Conservation (phyloP, 2,113 vertebrate species). For the Raja brachyura region DNA sequence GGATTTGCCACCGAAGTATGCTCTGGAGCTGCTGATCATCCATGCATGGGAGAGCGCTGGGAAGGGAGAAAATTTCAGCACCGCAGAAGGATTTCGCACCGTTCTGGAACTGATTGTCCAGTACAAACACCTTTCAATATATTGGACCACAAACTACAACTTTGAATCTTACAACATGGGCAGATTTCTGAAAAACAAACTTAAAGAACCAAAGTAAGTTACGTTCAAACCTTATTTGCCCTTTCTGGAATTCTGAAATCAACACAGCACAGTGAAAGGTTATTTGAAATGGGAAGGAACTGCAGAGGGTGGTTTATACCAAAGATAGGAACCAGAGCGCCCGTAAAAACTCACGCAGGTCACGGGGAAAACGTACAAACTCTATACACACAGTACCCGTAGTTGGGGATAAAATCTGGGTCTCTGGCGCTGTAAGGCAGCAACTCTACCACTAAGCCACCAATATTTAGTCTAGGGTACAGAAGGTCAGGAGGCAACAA, state of each 20-base stretch:
- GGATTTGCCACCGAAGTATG: constrained; percentile 44
- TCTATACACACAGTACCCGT: too few relatives aligned
- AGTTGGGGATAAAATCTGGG: too few relatives aligned
- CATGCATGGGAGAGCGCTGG: constrained; percentile 46
- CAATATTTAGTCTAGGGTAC: too few relatives aligned
- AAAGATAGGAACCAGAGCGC: too few relatives aligned
- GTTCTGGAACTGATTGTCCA: constrained; percentile 46
- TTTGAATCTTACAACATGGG: not conserved
- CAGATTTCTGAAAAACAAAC: constrained; percentile 40
- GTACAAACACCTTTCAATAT: constrained; percentile 43
- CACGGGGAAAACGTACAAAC: too few relatives aligned
- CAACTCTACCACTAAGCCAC: too few relatives aligned
- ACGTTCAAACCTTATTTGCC: not conserved
- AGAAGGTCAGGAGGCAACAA: too few relatives aligned
- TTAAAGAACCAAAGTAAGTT: constrained; percentile 44
- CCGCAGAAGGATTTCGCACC: constrained; percentile 46
- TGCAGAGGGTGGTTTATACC: too few relatives aligned
- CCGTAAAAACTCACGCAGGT: too few relatives aligned
- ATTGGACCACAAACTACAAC: constrained; percentile 45
- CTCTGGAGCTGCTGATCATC: constrained; percentile 49
- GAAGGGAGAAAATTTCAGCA: constrained; percentile 26
- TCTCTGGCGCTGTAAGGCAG: too few relatives aligned
- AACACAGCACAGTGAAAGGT: not conserved
- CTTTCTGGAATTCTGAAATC: not conserved
- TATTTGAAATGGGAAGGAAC: not conserved